Percentiles rank a stretch among this genome's conserved stretches.
These are phyloP conservation scores for Prunella strophiata DNA, from an alignment of 2,797 vertebrate species.

Conservation along the genomic window DNA sequence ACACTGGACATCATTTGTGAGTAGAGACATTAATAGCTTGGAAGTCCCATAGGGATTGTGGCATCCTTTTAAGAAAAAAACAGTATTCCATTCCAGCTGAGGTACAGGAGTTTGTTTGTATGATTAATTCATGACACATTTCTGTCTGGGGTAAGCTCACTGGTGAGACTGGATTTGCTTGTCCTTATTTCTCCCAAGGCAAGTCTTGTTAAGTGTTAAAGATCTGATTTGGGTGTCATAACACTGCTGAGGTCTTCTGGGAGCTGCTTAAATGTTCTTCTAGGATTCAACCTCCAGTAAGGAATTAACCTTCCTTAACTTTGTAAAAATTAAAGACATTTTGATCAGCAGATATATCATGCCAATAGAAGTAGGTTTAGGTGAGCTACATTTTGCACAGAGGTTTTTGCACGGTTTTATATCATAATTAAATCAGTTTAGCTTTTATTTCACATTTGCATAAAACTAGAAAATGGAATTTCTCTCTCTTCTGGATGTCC, in stretches of 20 bases:
- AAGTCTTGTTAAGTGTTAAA: slow-evolving; percentile 49
- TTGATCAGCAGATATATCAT: not conserved
- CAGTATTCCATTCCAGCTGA: slow-evolving; percentile 27
- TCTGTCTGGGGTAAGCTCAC: slow-evolving; percentile 27
- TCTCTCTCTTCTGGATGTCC: not conserved
- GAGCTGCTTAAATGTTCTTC: not conserved
- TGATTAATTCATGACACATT: slow-evolving; percentile 56
- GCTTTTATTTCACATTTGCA: not conserved
- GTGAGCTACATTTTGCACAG: not conserved
- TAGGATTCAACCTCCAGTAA: not conserved
- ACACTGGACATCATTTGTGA: not conserved
- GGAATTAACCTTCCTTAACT: not conserved
- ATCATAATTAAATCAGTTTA: not conserved
- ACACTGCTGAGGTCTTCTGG: slow-evolving; percentile 10
- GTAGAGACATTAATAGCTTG: slow-evolving; percentile 20
- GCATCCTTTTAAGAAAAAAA: slow-evolving; percentile 30
- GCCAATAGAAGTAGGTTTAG: not conserved
- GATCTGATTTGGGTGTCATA: slow-evolving; percentile 46
- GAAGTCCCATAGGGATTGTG: not conserved
- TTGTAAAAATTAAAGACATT: not conserved
- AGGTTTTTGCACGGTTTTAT: not conserved
- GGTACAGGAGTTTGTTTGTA: slow-evolving; percentile 28
- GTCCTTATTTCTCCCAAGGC: slow-evolving; percentile 16
- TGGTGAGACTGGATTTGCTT: not conserved
- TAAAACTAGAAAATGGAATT: not conserved